Evolutionary conservation across 2,888 invertebrate species (phyloP).

Genomic region (Pedicia rivosa): DNA sequence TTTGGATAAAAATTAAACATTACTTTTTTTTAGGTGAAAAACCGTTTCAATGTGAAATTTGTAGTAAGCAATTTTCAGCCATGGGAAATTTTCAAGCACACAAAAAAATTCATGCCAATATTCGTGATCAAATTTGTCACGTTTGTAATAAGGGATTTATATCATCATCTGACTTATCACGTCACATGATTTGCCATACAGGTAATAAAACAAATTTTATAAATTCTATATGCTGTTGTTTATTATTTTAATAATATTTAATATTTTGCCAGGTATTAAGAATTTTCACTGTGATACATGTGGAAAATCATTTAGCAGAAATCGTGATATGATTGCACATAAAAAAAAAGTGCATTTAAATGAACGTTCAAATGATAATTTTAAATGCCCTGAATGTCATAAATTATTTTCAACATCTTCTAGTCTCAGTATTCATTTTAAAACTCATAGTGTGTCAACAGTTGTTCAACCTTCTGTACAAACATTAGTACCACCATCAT

Average conservation of each 20-base stretch:
- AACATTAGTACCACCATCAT: constrained; percentile 8
- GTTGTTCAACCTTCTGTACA: constrained; percentile 7
- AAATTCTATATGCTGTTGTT: no score
- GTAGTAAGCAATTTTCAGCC: constrained; percentile 43
- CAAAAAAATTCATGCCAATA: constrained; percentile 44
- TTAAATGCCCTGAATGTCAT: constrained; percentile 30
- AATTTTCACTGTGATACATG: constrained; percentile 43
- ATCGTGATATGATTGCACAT: constrained; percentile 34
- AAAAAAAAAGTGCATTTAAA: constrained; percentile 26
- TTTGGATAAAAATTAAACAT: constrained; percentile 14
- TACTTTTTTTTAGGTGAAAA: no score
- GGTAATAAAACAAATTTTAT: no score
- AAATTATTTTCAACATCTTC: constrained; percentile 27
- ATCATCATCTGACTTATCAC: constrained; percentile 40
- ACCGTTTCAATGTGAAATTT: constrained; percentile 45
- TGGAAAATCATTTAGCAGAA: constrained; percentile 36
- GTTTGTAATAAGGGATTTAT: constrained; percentile 42
- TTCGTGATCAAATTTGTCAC: constrained; percentile 41
- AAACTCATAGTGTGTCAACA: constrained; percentile 21
- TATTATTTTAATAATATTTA: no score
- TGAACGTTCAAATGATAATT: constrained; percentile 19
- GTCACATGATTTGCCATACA: constrained; percentile 42
- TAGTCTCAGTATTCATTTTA: constrained; percentile 26
- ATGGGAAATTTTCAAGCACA: constrained; percentile 45
- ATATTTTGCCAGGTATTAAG: no score